Conservation (phyloP, 1,140 invertebrate genomes). For the Drosophila jambulina region DNA sequence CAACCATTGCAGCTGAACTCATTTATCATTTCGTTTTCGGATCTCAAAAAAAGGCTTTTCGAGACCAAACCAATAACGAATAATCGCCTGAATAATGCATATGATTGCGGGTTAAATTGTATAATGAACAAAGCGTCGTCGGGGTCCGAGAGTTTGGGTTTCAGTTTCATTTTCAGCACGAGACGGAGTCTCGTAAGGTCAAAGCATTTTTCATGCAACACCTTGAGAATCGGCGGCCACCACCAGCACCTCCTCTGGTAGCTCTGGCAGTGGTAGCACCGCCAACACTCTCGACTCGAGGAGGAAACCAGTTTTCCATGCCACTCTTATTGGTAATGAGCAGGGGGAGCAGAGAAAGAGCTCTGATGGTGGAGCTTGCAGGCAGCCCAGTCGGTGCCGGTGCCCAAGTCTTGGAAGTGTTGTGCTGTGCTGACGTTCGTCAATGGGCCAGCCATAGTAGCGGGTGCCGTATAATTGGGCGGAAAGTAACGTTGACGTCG, state of each 20-base stretch:
- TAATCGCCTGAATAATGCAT: constrained; percentile 64
- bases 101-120: constrained; percentile 63
- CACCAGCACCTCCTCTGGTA: constrained; percentile 10
- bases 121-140: constrained; percentile 37
- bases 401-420: constrained; percentile 1
- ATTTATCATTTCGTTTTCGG: constrained; percentile 37
- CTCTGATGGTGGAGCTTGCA: constrained; percentile 10
- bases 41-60: background rate
- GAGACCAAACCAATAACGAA: constrained; percentile 18
- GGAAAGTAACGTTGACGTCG: constrained; percentile 58
- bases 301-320: constrained; percentile 16
- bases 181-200: constrained; percentile 57
- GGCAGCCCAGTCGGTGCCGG: constrained; percentile 1
- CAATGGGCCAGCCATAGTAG: constrained; percentile 21
- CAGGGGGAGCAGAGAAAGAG: constrained; percentile 6
- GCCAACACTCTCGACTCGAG: background rate
- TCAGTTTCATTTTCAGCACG: constrained; percentile 15
- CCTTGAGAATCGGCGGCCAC: constrained; percentile 56
- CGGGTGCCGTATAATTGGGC: constrained; percentile 62
- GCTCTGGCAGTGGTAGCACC: background rate
- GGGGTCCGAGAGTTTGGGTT: background rate
- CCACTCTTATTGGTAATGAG: constrained; percentile 34
- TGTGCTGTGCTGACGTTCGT: constrained; percentile 14
- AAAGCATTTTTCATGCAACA: constrained; percentile 73
- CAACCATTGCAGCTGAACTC: background rate